Base-by-base conservation (phyloP, 53 echinoderm and acorn worm genomes). In the Crossaster papposus region DNA sequence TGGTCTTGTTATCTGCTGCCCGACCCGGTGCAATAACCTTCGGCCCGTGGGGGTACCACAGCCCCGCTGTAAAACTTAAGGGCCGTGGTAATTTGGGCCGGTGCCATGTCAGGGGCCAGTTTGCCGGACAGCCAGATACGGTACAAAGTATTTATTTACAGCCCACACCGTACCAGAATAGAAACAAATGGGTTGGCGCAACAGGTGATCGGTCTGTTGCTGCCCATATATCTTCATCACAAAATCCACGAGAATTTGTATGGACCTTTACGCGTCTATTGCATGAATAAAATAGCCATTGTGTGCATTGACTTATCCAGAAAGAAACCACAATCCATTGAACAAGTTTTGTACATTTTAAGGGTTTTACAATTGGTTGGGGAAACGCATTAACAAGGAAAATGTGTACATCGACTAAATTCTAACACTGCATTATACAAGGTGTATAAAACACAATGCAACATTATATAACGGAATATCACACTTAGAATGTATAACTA, bases 81-180 rank as follows among this genome's bases (percentile, higher is more conserved):
- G 37, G 28, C 82, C 82, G 38, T 13, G 33, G 82, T 68, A 82
- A 82, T 82, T 82, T 82, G 65, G 35, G 58, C 30, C 32, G 81
- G 81, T 81, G 82, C 82, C 82, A 82, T 81, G 82, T 68, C 82
- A 82, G 82, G 50, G 82, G 82, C 82, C 82, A 51, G 64, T 33
- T 24, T 14, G 68, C 70, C 70, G 38, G 82, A 36, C 68, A 82
- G 81, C 31, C 58, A 58, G 62, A 30, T 58, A 54, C 23, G 70
- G 65, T 32, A 35, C 44, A 0, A 29, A 82, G 82, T 82, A 82
- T 82, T 82, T 82, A 82, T 82, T 82, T 82, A 82, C 82, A 38
- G 82, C 82, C 82, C 82, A 28, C 31, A n/a, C n/a, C n/a, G 5
- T 13, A 64, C 20, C 30, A 34, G 54, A 81, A 68, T 65, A 82